phyloP scores from a whole-genome alignment of 2,888 invertebrate genomes.

The Frankliniella fusca region DNA sequence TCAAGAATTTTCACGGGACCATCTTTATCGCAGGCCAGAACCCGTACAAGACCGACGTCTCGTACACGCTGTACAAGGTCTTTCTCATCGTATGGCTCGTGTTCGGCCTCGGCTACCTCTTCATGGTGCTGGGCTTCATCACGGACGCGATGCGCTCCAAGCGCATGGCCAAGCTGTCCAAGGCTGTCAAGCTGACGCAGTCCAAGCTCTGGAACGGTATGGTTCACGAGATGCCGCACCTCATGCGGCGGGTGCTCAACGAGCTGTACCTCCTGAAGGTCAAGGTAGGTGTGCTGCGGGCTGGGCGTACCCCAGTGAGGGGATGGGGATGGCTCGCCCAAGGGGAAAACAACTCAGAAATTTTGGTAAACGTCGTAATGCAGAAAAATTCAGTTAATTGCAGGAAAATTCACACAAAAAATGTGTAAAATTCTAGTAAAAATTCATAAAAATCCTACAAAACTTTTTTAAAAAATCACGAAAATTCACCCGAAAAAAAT shows the following conservation, averaged over 20 bases:
- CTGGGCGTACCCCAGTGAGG: too few relatives aligned
- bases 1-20: neutral
- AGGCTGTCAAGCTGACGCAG: conserved; percentile 73
- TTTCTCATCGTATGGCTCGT: conserved; percentile 85
- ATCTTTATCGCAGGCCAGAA: conserved; percentile 39
- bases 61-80: conserved; percentile 68
- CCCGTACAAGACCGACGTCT: conserved; percentile 34
- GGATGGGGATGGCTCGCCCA: too few relatives aligned
- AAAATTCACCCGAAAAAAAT: too few relatives aligned
- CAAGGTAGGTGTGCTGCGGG: conserved; percentile 55
- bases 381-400: too few relatives aligned
- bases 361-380: too few relatives aligned
- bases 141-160: conserved; percentile 73
- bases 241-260: conserved; percentile 68
- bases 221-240: conserved; percentile 64
- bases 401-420: too few relatives aligned
- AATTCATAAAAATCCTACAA: too few relatives aligned
- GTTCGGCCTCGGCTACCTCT: conserved; percentile 83
- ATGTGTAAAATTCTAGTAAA: neutral
- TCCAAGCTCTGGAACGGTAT: conserved; percentile 71
- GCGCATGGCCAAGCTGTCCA: conserved; percentile 66
- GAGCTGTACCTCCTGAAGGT: conserved; percentile 78
- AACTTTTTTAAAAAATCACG: too few relatives aligned
- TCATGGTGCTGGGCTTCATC: conserved; percentile 85
- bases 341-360: too few relatives aligned